Percentiles rank a stretch among this genome's conserved stretches.
phyloP scores from a whole-genome alignment of 1,140 invertebrate genomes.

The Drosophila nannoptera region DNA sequence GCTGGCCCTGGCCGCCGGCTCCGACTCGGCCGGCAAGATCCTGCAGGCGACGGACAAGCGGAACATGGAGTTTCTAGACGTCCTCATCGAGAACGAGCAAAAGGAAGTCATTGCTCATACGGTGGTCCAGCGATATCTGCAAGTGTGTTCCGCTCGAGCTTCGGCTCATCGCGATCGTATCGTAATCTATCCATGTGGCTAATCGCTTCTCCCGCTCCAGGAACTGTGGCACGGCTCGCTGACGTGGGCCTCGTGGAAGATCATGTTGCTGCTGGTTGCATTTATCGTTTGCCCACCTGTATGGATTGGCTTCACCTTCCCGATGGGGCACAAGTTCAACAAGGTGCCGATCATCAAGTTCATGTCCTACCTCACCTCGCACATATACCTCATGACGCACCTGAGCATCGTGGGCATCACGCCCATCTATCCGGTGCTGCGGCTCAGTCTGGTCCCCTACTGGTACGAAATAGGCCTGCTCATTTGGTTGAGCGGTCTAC shows the following conservation, averaged over 20 bases:
- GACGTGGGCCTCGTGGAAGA: conserved; percentile 97
- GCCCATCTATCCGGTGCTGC: conserved; percentile 90
- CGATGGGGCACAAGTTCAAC: conserved; percentile 96
- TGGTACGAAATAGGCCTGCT: conserved; percentile 98
- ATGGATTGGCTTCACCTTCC: conserved; percentile 97
- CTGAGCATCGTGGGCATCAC: conserved; percentile 94
- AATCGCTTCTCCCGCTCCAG: conserved; percentile 79
- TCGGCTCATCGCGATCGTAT: neutral
- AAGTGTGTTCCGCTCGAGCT: conserved; percentile 82
- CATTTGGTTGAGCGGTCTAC: conserved; percentile 95
- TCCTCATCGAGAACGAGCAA: conserved; percentile 98
- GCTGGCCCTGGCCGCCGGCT: conserved; percentile 93
- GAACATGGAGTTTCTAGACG: conserved; percentile 96
- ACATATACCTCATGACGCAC: conserved; percentile 97
- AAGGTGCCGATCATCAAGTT: conserved; percentile 99
- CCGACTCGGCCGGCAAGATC: conserved; percentile 94
- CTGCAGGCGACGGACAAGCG: conserved; percentile 94
- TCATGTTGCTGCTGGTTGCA: conserved; percentile 92
- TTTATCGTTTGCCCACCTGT: conserved; percentile 96
- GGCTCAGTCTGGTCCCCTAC: conserved; percentile 86
- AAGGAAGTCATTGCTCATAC: conserved; percentile 97
- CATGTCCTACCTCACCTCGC: conserved; percentile 99
- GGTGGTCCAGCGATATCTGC: conserved; percentile 92
- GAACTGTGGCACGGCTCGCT: conserved; percentile 98
- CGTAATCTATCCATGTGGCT: neutral